Evolutionary conservation across 2,113 vertebrate species (phyloP).

Genomic region (Calyptommatus sinebrachiatus): DNA sequence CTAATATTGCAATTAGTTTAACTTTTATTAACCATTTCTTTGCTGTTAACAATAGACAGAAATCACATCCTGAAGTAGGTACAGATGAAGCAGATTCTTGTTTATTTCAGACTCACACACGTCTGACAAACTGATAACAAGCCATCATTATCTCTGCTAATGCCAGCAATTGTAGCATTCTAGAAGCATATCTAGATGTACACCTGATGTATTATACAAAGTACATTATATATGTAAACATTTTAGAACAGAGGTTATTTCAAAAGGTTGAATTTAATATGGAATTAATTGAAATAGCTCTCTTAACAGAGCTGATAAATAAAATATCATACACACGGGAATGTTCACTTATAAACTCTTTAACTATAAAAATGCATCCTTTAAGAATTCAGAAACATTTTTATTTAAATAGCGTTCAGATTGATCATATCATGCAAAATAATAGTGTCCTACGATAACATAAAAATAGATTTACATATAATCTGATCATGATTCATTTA

Average conservation of each 20-base stretch:
- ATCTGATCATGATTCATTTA: constrained; percentile 28
- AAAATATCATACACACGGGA: background rate
- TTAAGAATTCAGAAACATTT: background rate
- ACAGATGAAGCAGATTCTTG: too few species aligned
- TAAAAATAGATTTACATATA: constrained; percentile 3
- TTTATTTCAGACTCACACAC: too few species aligned
- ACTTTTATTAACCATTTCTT: too few species aligned
- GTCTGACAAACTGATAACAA: too few species aligned
- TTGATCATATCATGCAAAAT: background rate
- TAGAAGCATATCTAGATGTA: background rate
- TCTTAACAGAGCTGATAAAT: constrained; percentile 20
- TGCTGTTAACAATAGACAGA: too few species aligned
- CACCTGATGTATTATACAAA: background rate
- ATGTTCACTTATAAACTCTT: background rate
- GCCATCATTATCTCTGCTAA: too few species aligned
- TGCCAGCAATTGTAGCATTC: too few species aligned
- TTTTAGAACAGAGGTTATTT: background rate
- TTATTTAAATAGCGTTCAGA: constrained; percentile 16
- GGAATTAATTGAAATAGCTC: constrained; percentile 1
- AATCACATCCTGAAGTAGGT: too few species aligned
- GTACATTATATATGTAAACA: background rate
- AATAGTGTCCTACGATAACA: constrained; percentile 16
- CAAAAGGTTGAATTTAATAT: background rate
- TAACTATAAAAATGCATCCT: background rate
- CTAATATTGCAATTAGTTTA: too few species aligned